Evolutionary conservation across 2,113 vertebrate species (phyloP).

Genomic region (Psittacula cyanocephala): DNA sequence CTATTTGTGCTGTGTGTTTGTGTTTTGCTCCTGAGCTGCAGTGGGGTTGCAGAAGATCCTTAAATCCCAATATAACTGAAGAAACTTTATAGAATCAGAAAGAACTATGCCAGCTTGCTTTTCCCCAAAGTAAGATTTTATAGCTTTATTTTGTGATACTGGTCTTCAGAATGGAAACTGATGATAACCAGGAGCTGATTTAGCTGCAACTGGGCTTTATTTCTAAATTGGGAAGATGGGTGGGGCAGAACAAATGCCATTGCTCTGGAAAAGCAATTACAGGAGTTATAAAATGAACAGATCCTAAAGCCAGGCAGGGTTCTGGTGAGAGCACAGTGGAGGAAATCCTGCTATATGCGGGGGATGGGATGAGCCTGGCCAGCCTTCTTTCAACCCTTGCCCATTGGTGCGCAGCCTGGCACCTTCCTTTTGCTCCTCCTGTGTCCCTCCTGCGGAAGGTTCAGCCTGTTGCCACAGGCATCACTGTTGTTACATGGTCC

Average conservation of each 20-base stretch:
- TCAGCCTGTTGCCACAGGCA: background rate
- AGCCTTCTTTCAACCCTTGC: background rate
- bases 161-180: background rate
- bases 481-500: background rate
- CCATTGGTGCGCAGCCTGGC: background rate
- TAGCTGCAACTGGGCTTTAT: background rate
- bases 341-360: background rate
- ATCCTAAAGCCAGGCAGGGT: background rate
- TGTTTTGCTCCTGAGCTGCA: background rate
- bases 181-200: background rate
- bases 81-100: background rate
- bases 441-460: background rate
- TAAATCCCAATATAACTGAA: background rate
- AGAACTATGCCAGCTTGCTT: background rate
- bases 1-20: background rate
- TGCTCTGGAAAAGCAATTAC: background rate
- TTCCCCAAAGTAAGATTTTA: background rate
- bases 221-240: background rate
- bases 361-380: background rate
- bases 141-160: background rate
- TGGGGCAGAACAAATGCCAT: background rate
- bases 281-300: background rate
- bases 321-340: background rate
- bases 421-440: background rate
- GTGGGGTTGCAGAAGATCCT: background rate